Conservation (phyloP, 2,888 invertebrate genomes). For the Phortica okadai region DNA sequence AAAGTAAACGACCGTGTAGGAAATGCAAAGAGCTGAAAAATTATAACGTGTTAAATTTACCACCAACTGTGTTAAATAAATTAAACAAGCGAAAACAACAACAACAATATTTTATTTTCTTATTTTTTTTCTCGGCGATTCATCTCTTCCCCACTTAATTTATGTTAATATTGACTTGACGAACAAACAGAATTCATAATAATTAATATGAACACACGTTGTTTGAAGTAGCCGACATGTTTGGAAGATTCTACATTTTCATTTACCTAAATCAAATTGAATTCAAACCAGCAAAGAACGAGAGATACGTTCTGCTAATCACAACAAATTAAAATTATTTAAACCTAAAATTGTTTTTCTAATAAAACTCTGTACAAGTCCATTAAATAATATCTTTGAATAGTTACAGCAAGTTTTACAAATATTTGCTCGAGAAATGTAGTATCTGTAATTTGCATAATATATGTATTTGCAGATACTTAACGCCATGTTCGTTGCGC, state of each 20-base stretch:
- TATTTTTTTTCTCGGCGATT: neutral
- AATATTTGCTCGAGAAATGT: too few species aligned
- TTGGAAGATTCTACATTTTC: constrained; percentile 41
- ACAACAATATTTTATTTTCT: constrained; percentile 36
- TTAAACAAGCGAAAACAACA: constrained; percentile 47
- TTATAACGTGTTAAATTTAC: constrained; percentile 62
- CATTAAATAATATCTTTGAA: too few species aligned
- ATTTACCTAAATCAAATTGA: constrained; percentile 33
- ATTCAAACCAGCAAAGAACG: too few species aligned
- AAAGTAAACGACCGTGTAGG: neutral
- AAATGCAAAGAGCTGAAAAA: constrained; percentile 1
- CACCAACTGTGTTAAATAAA: constrained; percentile 70
- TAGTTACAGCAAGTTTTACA: too few species aligned
- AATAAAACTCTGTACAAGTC: too few species aligned
- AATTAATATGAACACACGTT: constrained; percentile 25
- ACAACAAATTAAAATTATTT: too few species aligned
- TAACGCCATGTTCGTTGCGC: too few species aligned
- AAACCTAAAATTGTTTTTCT: too few species aligned
- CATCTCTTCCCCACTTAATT: constrained; percentile 46
- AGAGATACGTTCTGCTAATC: too few species aligned
- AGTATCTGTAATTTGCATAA: too few species aligned
- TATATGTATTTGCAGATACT: too few species aligned
- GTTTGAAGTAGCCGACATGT: constrained; percentile 36
- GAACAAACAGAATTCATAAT: neutral
- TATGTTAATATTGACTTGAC: constrained; percentile 57